A percentile compares a stretch with the other conserved stretches of the same genome.
phyloP scores from a whole-genome alignment of 1,140 invertebrate genomes.

The Cardiocondyla obscurior region DNA sequence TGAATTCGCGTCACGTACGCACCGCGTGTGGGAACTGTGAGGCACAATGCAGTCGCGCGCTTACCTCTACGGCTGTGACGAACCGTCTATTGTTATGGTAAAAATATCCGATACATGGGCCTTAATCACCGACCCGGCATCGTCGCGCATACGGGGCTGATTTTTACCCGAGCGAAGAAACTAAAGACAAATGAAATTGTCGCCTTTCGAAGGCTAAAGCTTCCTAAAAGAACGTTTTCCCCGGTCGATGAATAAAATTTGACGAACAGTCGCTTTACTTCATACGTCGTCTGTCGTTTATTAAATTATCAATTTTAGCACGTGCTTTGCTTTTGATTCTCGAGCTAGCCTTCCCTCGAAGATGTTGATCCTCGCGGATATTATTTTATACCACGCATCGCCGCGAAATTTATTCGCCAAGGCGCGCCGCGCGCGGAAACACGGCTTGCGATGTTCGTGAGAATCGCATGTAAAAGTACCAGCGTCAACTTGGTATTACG shows the following conservation, averaged over 20 bases:
- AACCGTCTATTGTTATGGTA: conserved; percentile 73
- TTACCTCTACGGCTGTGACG: conserved; percentile 59
- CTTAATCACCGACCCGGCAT: conserved; percentile 51
- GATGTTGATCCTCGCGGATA: no score
- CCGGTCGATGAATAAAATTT: no score
- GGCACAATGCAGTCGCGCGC: conserved; percentile 65
- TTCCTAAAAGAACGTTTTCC: no score
- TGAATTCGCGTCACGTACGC: conserved; percentile 71
- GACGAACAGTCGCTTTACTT: no score
- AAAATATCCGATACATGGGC: conserved; percentile 55
- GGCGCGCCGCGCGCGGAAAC: not conserved
- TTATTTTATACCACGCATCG: not conserved
- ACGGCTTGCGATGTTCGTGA: not conserved
- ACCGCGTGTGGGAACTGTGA: conserved; percentile 70
- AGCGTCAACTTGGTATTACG: conserved; percentile 38
- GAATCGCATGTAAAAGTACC: conserved; percentile 7
- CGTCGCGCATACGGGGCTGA: conserved; percentile 27
- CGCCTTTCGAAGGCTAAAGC: not conserved
- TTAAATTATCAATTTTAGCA: no score
- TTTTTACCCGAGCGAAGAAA: not conserved
- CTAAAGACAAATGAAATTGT: not conserved
- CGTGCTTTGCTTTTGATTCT: no score
- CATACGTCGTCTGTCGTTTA: no score
- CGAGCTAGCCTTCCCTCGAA: no score
- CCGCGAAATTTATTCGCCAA: conserved; percentile 18